Percentiles rank a stretch among this genome's conserved stretches.
Conservation (phyloP, 2,797 vertebrate genomes). For the Chelon labrosus region DNA sequence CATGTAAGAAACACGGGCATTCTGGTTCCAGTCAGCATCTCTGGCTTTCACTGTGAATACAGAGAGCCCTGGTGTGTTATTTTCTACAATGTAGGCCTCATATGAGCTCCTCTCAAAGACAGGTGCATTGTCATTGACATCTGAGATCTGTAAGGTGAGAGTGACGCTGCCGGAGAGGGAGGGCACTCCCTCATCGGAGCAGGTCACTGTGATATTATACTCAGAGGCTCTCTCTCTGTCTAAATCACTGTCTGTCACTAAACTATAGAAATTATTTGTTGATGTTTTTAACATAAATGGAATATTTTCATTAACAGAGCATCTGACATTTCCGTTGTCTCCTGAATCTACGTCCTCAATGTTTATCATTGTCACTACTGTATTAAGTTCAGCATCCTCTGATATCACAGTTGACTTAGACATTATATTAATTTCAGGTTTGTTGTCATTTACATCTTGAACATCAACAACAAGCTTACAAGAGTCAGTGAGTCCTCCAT, state of each 20-base stretch:
- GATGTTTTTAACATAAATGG: constrained; percentile 76
- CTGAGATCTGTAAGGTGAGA: too few relatives aligned
- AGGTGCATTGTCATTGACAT: too few relatives aligned
- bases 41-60: too few relatives aligned
- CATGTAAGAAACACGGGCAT: too few relatives aligned
- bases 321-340: constrained; percentile 78
- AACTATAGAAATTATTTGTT: constrained; percentile 76
- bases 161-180: too few relatives aligned
- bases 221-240: constrained; percentile 52
- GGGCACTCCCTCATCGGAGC: too few relatives aligned
- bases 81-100: too few relatives aligned
- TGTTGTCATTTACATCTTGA: constrained; percentile 81
- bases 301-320: constrained; percentile 65
- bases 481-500: constrained; percentile 73
- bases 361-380: constrained; percentile 68
- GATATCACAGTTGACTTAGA: constrained; percentile 59
- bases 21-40: too few relatives aligned
- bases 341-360: constrained; percentile 80
- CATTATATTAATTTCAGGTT: constrained; percentile 75
- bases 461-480: constrained; percentile 79
- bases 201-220: too few relatives aligned
- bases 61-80: too few relatives aligned
- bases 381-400: constrained; percentile 56
- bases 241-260: constrained; percentile 70
- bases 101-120: too few relatives aligned